Evolutionary conservation across 2,113 vertebrate species (phyloP).

Genomic region (Odontophorus gujanensis): DNA sequence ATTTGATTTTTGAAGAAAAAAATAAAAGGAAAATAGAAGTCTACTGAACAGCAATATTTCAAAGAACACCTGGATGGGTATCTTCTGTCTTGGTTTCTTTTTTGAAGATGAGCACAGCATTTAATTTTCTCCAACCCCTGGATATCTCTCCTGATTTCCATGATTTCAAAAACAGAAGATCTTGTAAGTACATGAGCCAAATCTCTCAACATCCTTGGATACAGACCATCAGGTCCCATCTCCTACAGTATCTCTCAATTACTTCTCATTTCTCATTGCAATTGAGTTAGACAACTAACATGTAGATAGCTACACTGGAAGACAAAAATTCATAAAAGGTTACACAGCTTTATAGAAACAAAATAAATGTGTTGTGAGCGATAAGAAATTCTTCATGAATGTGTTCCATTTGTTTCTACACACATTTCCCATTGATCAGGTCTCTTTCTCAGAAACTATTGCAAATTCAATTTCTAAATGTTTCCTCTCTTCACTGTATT

Average conservation of each 20-base stretch:
- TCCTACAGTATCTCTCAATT: not conserved
- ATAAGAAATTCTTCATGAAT: not conserved
- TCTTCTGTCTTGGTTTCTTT: not conserved
- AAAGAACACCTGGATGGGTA: not conserved
- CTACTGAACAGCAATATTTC: not conserved
- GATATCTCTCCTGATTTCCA: not conserved
- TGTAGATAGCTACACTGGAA: not conserved
- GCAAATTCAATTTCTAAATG: conserved; percentile 71
- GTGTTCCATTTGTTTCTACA: not conserved
- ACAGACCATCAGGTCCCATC: not conserved
- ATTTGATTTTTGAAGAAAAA: not conserved
- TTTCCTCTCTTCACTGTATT: conserved; percentile 63
- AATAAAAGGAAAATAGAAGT: not conserved
- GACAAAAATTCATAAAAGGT: not conserved
- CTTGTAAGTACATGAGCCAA: not conserved
- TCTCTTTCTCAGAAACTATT: conserved; percentile 68
- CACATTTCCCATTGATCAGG: conserved; percentile 67
- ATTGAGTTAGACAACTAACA: not conserved
- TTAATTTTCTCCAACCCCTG: not conserved
- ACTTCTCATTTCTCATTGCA: not conserved
- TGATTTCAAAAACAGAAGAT: not conserved
- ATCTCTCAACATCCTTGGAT: not conserved
- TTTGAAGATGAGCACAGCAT: not conserved
- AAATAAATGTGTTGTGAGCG: not conserved
- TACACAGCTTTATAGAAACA: not conserved